Percentiles rank a stretch among this genome's conserved stretches.
Conservation (phyloP, 1,140 invertebrate species). For the Drosophila willistoni region DNA sequence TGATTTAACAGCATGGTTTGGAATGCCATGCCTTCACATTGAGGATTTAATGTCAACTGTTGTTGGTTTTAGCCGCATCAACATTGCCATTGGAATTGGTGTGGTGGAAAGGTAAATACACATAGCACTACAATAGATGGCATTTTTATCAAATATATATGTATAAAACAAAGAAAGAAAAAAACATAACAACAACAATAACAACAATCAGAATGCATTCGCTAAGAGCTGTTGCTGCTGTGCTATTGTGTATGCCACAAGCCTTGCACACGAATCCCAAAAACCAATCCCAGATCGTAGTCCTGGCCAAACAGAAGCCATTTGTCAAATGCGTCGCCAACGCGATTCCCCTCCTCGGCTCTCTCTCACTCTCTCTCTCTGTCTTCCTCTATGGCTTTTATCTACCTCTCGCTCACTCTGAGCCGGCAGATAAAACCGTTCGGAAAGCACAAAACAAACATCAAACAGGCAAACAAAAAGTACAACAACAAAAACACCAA, state of each 20-base stretch:
- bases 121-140: constrained; percentile 69
- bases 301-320: constrained; percentile 73
- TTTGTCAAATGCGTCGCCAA: constrained; percentile 74
- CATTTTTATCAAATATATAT: constrained; percentile 77
- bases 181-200: not conserved
- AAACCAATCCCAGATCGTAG: constrained; percentile 61
- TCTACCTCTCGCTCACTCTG: constrained; percentile 50
- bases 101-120: constrained; percentile 65
- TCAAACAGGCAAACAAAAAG: constrained; percentile 79
- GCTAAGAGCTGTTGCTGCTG: constrained; percentile 21
- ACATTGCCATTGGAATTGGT: constrained; percentile 32
- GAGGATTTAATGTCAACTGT: constrained; percentile 47
- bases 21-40: constrained; percentile 29
- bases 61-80: constrained; percentile 25
- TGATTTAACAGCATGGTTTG: not conserved
- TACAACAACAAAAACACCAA: constrained; percentile 44
- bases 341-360: constrained; percentile 30
- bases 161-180: constrained; percentile 43
- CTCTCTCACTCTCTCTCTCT: not conserved
- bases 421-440: constrained; percentile 78
- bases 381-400: not conserved
- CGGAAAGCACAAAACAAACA: constrained; percentile 79
- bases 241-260: constrained; percentile 47
- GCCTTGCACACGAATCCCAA: constrained; percentile 49
- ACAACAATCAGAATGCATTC: constrained; percentile 50